phyloP scores from a whole-genome alignment of 2,888 invertebrate genomes.

The Andrena bucephala region DNA sequence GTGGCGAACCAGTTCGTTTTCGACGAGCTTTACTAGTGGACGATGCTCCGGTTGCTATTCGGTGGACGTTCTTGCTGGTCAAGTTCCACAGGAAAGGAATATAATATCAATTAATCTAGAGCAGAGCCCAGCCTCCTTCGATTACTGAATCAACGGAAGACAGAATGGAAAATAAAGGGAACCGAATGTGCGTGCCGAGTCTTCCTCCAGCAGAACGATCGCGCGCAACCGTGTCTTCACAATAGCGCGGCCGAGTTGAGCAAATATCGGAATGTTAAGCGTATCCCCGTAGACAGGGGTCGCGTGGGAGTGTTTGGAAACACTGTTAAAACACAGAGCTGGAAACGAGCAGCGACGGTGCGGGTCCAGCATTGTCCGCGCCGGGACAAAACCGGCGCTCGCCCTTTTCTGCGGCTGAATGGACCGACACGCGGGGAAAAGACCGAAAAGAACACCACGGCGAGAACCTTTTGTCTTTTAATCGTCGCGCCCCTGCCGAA shows the following conservation, averaged over 20 bases:
- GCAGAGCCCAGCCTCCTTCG: not conserved
- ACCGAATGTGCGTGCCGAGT: not conserved
- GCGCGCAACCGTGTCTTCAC: not conserved
- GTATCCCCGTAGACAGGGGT: constrained; percentile 52
- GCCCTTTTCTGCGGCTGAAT: constrained; percentile 70
- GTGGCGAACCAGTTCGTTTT: constrained; percentile 8
- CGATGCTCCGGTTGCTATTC: not conserved
- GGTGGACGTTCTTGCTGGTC: not conserved
- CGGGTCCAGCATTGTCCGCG: constrained; percentile 68
- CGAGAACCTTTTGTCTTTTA: constrained; percentile 77
- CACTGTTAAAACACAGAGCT: constrained; percentile 78
- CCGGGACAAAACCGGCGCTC: constrained; percentile 64
- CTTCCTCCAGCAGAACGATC: too few species aligned
- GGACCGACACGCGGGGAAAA: constrained; percentile 27
- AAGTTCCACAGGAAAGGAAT: too few species aligned
- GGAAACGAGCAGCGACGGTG: constrained; percentile 66
- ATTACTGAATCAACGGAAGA: not conserved
- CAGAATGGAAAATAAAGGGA: not conserved
- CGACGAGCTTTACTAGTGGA: too few species aligned
- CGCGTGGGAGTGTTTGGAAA: constrained; percentile 77
- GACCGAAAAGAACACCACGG: constrained; percentile 65
- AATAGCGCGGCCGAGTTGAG: constrained; percentile 65
- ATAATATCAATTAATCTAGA: not conserved
- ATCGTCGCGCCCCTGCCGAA: constrained; percentile 64
- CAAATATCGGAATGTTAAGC: constrained; percentile 78